Conservation (phyloP, 2,113 vertebrate species). For the Phylloscopus trochilus region DNA sequence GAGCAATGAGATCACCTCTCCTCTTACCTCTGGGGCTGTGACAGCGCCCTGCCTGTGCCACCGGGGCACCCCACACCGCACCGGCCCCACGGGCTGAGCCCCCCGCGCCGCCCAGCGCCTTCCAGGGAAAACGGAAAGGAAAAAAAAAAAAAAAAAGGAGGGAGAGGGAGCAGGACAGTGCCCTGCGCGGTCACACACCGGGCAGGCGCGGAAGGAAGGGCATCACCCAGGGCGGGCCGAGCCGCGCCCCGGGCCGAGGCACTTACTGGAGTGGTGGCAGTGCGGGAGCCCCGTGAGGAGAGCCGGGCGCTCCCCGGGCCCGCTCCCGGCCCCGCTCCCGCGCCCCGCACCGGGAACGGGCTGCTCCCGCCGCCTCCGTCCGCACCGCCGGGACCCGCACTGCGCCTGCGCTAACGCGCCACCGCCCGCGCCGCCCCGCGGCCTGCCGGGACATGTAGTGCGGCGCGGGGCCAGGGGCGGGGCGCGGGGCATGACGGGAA, state of each 20-base stretch:
- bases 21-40: neutral
- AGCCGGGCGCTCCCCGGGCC: neutral
- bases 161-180: neutral
- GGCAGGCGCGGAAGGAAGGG: neutral
- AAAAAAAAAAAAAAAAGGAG: neutral
- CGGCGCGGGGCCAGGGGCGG: rapidly evolving
- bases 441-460: neutral
- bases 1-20: neutral
- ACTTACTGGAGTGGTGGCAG: neutral
- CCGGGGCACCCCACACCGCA: neutral
- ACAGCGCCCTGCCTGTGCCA: neutral
- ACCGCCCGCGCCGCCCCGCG: neutral
- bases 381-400: neutral
- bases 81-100: neutral
- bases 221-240: neutral
- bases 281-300: neutral
- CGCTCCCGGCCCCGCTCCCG: neutral
- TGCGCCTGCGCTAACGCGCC: neutral
- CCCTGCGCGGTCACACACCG: neutral
- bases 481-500: neutral
- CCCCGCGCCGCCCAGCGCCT: neutral
- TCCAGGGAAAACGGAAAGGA: neutral
- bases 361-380: neutral
- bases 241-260: neutral
- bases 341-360: neutral